These are phyloP conservation scores for Acanthosoma haemorrhoidale DNA, from an alignment of 2,888 invertebrate species.

Conservation along the genomic window DNA sequence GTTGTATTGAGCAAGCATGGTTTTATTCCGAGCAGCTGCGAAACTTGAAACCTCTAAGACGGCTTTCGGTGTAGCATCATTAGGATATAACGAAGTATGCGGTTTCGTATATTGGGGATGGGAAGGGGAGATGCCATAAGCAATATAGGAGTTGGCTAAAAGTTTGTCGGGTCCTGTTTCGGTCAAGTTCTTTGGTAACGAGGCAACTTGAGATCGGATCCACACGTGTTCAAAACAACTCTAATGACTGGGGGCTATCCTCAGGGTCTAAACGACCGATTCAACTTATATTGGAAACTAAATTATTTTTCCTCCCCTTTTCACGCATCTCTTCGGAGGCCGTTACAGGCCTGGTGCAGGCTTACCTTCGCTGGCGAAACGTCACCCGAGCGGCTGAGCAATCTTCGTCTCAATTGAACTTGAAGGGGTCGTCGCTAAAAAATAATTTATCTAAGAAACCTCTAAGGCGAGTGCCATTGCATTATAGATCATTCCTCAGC, in stretches of 20 bases:
- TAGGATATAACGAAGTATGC: background rate
- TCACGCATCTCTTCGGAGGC: background rate
- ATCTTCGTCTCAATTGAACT: constrained; percentile 1
- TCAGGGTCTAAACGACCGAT: background rate
- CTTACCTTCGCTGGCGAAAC: background rate
- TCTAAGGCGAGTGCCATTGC: too few species aligned
- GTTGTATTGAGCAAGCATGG: too few species aligned
- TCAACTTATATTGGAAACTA: background rate
- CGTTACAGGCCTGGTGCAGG: background rate
- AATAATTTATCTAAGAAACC: too few species aligned
- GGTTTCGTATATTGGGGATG: too few species aligned
- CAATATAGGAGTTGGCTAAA: background rate
- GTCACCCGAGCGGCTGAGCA: background rate
- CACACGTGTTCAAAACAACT: background rate
- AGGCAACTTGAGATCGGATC: background rate
- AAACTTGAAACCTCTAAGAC: too few species aligned
- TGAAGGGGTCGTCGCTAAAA: too few species aligned
- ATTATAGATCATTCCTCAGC: too few species aligned
- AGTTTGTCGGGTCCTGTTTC: background rate
- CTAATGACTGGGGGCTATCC: background rate
- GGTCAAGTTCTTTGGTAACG: background rate
- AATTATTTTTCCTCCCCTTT: background rate
- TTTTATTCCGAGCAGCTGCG: background rate
- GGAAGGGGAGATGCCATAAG: background rate
- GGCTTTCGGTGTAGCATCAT: too few species aligned